These are phyloP conservation scores for Ophioninae sp. DNA, from an alignment of 2,888 invertebrate genomes.

Conservation along the genomic window DNA sequence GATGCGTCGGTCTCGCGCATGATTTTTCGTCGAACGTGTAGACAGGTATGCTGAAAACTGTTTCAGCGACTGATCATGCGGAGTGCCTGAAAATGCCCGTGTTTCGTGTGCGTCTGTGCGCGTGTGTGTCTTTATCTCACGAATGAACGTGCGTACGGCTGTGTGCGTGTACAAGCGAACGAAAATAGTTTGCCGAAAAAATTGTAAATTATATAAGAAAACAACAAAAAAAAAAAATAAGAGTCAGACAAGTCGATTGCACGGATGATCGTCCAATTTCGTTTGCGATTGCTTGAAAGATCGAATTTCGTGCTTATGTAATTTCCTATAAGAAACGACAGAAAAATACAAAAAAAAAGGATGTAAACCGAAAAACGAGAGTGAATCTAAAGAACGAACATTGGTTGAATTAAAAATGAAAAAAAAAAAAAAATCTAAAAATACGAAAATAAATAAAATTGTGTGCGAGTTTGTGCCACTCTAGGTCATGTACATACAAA, in stretches of 20 bases:
- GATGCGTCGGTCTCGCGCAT: constrained; percentile 51
- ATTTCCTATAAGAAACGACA: constrained; percentile 47
- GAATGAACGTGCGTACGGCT: too few relatives aligned
- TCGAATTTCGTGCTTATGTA: constrained; percentile 59
- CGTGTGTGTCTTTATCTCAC: not conserved
- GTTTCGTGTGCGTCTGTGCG: not conserved
- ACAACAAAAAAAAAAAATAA: not conserved
- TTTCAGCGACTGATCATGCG: constrained; percentile 33
- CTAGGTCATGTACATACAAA: constrained; percentile 75
- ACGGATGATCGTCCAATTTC: constrained; percentile 48
- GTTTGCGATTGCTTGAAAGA: constrained; percentile 59
- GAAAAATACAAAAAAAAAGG: constrained; percentile 19
- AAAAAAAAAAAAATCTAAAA: constrained; percentile 53
- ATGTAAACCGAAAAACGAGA: constrained; percentile 26
- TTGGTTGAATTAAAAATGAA: constrained; percentile 55
- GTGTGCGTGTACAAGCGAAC: constrained; percentile 1
- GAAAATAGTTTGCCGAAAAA: constrained; percentile 22
- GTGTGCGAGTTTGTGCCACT: constrained; percentile 74
- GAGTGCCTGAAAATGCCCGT: constrained; percentile 39
- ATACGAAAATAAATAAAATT: constrained; percentile 65
- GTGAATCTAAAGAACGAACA: constrained; percentile 48
- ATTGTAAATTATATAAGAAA: constrained; percentile 40
- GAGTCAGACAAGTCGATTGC: constrained; percentile 26
- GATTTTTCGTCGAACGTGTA: constrained; percentile 23
- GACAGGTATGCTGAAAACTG: constrained; percentile 8